Conservation (phyloP, 2,888 invertebrate genomes). For the Drosophila paranaensis region DNA sequence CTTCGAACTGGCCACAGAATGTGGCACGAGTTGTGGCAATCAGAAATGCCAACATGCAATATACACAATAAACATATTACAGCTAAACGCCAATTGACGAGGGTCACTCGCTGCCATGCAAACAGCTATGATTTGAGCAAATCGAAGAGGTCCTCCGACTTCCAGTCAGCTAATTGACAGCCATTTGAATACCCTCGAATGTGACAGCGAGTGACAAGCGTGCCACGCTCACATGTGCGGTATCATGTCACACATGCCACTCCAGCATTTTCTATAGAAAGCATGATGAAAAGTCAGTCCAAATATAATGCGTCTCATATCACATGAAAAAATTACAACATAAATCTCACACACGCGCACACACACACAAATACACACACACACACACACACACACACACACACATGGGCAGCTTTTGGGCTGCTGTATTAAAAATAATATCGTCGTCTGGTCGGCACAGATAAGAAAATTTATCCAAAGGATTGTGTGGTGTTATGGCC, state of each 20-base stretch:
- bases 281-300: constrained; percentile 56
- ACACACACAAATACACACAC: constrained; percentile 9
- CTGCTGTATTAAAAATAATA: constrained; percentile 83
- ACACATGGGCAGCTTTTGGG: constrained; percentile 41
- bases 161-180: constrained; percentile 54
- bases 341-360: constrained; percentile 61
- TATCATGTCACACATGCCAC: constrained; percentile 9
- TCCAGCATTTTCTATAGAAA: constrained; percentile 9
- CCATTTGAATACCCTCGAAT: constrained; percentile 27
- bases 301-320: constrained; percentile 57
- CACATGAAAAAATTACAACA: constrained; percentile 74
- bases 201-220: constrained; percentile 13
- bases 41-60: constrained; percentile 19
- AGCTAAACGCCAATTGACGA: constrained; percentile 35
- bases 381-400: constrained; percentile 25
- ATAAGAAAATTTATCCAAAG: constrained; percentile 85
- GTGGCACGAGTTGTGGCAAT: constrained; percentile 36
- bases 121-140: constrained; percentile 41
- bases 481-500: constrained; percentile 80
- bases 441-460: constrained; percentile 85
- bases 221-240: no score
- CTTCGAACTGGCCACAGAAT: constrained; percentile 25
- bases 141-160: background rate
- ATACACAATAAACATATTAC: constrained; percentile 22
- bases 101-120: constrained; percentile 39